Percentiles rank a stretch among this genome's conserved stretches.
phyloP scores from a whole-genome alignment of 2,888 invertebrate genomes.

The Diplazon laetatorius region DNA sequence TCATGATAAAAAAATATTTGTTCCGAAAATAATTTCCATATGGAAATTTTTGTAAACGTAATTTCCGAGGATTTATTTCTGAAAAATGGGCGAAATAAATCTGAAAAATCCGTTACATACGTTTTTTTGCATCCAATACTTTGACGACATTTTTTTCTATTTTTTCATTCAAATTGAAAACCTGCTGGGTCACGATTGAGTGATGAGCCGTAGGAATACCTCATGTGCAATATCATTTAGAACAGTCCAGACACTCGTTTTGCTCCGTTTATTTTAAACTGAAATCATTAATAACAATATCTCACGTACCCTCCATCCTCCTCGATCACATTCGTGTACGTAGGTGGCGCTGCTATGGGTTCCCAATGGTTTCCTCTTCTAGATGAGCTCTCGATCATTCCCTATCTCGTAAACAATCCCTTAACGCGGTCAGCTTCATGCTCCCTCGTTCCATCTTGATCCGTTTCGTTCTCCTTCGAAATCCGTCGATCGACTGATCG shows the following conservation, averaged over 20 bases:
- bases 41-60: too few relatives aligned
- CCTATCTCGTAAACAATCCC: slow-evolving; percentile 35
- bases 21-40: too few relatives aligned
- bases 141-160: too few relatives aligned
- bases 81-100: too few relatives aligned
- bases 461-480: slow-evolving; percentile 17
- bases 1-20: too few relatives aligned
- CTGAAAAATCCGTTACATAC: too few relatives aligned
- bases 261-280: slow-evolving; percentile 64
- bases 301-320: slow-evolving; percentile 36
- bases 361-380: slow-evolving; percentile 33
- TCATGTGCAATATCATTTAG: too few relatives aligned
- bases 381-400: slow-evolving; percentile 38
- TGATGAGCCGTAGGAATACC: too few relatives aligned
- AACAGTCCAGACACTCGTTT: slow-evolving; percentile 51
- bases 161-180: too few relatives aligned
- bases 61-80: too few relatives aligned
- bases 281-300: slow-evolving; percentile 47
- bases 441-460: slow-evolving; percentile 5
- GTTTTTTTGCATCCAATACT: too few relatives aligned
- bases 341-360: slow-evolving; percentile 1
- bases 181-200: too few relatives aligned
- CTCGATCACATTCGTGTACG: slow-evolving; percentile 34
- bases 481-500: slow-evolving; percentile 36
- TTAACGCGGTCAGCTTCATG: slow-evolving; percentile 2